A percentile compares a stretch with the other conserved stretches of the same genome.
Conservation (phyloP, 2,888 invertebrate genomes). For the Dyspetes luteomarginatus region DNA sequence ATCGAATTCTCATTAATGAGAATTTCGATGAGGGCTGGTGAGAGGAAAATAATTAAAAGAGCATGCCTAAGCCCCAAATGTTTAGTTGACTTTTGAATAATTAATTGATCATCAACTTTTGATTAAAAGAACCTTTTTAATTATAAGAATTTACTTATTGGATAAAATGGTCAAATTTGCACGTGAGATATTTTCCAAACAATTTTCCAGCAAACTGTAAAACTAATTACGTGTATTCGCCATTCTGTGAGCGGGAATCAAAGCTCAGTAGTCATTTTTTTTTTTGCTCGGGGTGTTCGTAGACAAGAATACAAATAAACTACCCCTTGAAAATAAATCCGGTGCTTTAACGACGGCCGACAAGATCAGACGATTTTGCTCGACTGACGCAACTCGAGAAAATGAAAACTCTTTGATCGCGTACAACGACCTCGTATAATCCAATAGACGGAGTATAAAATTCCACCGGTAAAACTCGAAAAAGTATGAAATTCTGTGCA, state of each 20-base stretch:
- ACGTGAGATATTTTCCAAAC: no score
- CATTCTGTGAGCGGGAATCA: background rate
- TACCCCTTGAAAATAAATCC: conserved; percentile 34
- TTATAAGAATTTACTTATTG: no score
- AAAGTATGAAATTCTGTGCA: background rate
- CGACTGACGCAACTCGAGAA: conserved; percentile 5
- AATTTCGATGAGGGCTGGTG: no score
- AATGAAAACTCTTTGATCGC: conserved; percentile 41
- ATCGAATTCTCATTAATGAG: no score
- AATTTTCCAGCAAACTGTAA: no score
- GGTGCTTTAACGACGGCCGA: conserved; percentile 39
- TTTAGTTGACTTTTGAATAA: no score
- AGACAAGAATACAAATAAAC: background rate
- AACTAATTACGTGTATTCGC: background rate
- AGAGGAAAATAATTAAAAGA: no score
- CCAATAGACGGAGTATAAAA: conserved; percentile 40
- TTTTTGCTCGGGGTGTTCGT: background rate
- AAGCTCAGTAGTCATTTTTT: background rate
- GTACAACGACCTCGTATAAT: conserved; percentile 10
- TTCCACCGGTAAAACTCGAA: conserved; percentile 8
- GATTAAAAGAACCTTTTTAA: no score
- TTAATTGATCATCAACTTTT: no score
- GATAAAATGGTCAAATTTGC: no score
- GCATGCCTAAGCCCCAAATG: no score
- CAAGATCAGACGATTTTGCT: conserved; percentile 36